These are phyloP conservation scores for Huso huso DNA, from an alignment of 2,797 vertebrate species.

Conservation along the genomic window DNA sequence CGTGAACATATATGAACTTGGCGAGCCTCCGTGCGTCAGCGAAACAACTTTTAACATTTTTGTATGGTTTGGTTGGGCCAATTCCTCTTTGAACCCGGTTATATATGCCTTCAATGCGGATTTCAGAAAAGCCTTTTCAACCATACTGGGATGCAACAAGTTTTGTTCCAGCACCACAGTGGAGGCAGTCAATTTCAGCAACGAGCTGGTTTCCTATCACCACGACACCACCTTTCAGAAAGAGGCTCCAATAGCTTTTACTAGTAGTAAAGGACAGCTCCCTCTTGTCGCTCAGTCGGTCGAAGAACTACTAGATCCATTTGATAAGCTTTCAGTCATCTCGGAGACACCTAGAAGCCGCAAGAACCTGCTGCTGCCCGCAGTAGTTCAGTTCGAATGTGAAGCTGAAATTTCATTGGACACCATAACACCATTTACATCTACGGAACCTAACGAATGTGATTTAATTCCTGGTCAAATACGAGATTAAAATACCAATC, in stretches of 20 bases:
- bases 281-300: conserved; percentile 15
- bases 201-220: conserved; percentile 65
- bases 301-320: conserved; percentile 33
- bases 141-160: conserved; percentile 54
- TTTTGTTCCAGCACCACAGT: conserved; percentile 49
- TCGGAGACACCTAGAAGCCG: conserved; percentile 31
- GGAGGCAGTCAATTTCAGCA: conserved; percentile 61
- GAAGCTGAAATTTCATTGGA: conserved; percentile 48
- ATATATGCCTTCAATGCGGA: conserved; percentile 70
- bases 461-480: conserved; percentile 48
- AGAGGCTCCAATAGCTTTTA: conserved; percentile 33
- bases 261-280: conserved; percentile 29
- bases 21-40: conserved; percentile 55
- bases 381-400: conserved; percentile 39
- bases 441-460: conserved; percentile 23
- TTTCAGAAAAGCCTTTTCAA: conserved; percentile 60
- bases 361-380: conserved; percentile 38
- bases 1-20: not conserved
- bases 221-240: conserved; percentile 58
- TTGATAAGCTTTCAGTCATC: conserved; percentile 37
- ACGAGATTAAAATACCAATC: conserved; percentile 24
- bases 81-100: conserved; percentile 65
- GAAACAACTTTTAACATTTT: conserved; percentile 58
- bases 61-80: conserved; percentile 71
- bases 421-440: conserved; percentile 46